These are phyloP conservation scores for Rhagophthalmus giganteus DNA, from an alignment of 2,888 invertebrate genomes.

Conservation along the genomic window DNA sequence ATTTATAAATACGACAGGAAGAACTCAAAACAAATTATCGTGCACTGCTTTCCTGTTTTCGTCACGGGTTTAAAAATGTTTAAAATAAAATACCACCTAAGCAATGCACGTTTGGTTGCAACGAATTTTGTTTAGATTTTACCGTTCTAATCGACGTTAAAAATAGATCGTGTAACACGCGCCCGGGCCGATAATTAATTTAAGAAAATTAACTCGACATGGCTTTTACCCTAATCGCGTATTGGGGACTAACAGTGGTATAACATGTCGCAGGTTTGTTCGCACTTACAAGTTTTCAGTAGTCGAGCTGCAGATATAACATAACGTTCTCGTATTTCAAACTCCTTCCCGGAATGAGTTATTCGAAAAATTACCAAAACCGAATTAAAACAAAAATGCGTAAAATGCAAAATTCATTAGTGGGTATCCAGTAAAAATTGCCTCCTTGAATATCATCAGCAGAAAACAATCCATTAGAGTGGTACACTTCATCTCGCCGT, in stretches of 20 bases:
- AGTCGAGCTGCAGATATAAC: constrained; percentile 4
- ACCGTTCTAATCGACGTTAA: constrained; percentile 21
- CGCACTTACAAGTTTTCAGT: constrained; percentile 25
- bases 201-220: constrained; percentile 33
- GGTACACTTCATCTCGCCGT: constrained; percentile 11
- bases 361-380: not conserved
- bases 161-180: constrained; percentile 27
- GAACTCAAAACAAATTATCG: constrained; percentile 22
- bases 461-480: constrained; percentile 39
- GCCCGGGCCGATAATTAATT: constrained; percentile 26
- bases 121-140: constrained; percentile 30
- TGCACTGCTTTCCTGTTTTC: constrained; percentile 29
- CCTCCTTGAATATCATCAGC: constrained; percentile 37
- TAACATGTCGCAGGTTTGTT: constrained; percentile 33
- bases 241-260: constrained; percentile 22
- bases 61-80: constrained; percentile 28
- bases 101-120: constrained; percentile 10
- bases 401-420: constrained; percentile 29
- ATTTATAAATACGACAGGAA: constrained; percentile 27
- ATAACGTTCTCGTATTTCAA: constrained; percentile 7
- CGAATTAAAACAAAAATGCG: not conserved
- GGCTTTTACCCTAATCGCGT: constrained; percentile 25
- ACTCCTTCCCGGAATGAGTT: no score
- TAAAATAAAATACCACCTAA: constrained; percentile 31
- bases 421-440: constrained; percentile 30